Percentiles rank a stretch among this genome's conserved stretches.
Evolutionary conservation across 2,113 vertebrate genomes (phyloP).

Genomic region (Rhineura floridana): DNA sequence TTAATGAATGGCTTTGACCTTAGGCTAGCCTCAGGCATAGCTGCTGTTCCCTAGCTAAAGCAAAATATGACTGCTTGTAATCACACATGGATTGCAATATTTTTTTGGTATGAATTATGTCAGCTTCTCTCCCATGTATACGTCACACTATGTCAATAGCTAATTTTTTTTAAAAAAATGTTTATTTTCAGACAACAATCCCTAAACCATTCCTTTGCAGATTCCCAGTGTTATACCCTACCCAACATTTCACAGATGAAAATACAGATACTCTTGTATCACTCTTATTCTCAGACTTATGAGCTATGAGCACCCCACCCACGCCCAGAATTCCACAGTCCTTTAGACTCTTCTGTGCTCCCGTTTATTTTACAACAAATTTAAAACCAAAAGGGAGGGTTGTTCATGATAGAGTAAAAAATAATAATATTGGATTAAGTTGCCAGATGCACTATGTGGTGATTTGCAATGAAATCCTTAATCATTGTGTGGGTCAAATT

Average conservation of each 20-base stretch:
- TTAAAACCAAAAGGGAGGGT: no score
- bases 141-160: neutral
- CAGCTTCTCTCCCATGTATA: neutral
- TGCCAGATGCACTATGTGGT: no score
- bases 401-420: no score
- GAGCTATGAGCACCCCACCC: no score
- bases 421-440: no score
- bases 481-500: neutral
- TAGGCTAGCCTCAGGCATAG: constrained; percentile 52
- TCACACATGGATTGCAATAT: neutral
- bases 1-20: constrained; percentile 56
- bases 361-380: no score
- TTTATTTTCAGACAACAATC: no score
- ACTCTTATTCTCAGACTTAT: no score
- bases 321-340: no score
- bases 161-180: neutral
- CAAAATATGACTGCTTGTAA: neutral
- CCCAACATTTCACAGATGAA: neutral
- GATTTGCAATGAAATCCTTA: no score
- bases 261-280: no score
- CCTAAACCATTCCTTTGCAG: neutral
- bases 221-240: neutral
- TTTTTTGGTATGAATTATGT: neutral
- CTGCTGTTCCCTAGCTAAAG: constrained; percentile 32
- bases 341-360: no score